These are phyloP conservation scores for Pogonomyrmex californicus DNA, from an alignment of 1,140 invertebrate genomes.

Conservation along the genomic window DNA sequence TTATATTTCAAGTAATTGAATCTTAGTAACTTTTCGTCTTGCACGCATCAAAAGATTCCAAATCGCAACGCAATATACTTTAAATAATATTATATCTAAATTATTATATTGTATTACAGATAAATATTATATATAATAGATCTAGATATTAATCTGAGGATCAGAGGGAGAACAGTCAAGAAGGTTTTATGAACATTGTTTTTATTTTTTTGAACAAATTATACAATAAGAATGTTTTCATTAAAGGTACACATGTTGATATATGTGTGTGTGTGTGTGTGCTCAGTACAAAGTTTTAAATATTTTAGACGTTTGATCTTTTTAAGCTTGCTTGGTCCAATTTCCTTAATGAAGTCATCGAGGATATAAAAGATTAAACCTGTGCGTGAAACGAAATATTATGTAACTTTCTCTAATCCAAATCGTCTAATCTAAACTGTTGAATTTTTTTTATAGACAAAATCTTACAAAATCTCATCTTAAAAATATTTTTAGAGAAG, in stretches of 20 bases:
- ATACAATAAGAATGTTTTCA: conserved; percentile 10
- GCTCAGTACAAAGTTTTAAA: conserved; percentile 28
- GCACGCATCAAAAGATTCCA: conserved; percentile 51
- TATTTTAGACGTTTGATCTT: not conserved
- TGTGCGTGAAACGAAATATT: conserved; percentile 52
- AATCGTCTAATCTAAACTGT: not conserved
- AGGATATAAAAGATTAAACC: conserved; percentile 42
- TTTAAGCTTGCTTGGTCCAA: conserved; percentile 34
- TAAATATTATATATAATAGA: not conserved
- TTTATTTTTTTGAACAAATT: conserved; percentile 48
- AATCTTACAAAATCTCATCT: not conserved
- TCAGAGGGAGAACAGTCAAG: conserved; percentile 11
- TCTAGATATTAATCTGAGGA: not conserved
- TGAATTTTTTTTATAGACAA: not conserved
- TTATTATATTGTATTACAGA: not conserved
- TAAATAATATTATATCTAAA: not conserved
- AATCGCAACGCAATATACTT: not conserved
- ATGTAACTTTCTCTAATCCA: conserved; percentile 10
- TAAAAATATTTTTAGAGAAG: not conserved
- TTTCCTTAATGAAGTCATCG: conserved; percentile 42
- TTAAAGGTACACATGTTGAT: not conserved
- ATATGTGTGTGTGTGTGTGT: not conserved
- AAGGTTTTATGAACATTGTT: conserved; percentile 33
- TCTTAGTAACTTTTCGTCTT: not conserved
- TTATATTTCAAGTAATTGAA: not conserved